Base-by-base conservation (phyloP, 2,113 vertebrate species). In the Castor canadensis region DNA sequence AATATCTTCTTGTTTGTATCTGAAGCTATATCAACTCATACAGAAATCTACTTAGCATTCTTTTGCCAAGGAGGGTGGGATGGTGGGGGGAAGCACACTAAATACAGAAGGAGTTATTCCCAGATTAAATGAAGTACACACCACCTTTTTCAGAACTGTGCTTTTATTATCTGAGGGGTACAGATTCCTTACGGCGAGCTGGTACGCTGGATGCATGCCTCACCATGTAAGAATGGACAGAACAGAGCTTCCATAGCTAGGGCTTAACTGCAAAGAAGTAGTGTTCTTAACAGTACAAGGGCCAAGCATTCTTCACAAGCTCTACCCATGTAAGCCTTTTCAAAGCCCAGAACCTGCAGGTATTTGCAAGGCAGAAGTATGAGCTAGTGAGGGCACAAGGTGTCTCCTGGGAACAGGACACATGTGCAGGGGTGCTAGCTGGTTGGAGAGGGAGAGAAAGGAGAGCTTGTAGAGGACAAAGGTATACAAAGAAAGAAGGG, bases 1-100 rank as follows among this genome's bases (percentile, higher is more conserved):
- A 93, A 35, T 60, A 7, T 88, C 77, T 76, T 75, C 60, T 80
- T 80, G 79, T 77, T 96, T 96, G 80, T 89, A n/a, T 72, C 38
- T 96, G 43, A 11, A 87, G 75, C 49, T 28, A 8, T 79, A 56
- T 12, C 9, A 58, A 24, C 9, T 47, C 93, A 43, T 38, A 28
- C 6, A 60, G 24, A 85, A 75, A 85, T 91, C 94, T 35, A 85
- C 56, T 91, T 0, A 11, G 72, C 52, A 92, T 45, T 81, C 72
- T 26, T 16, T 47, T 79, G 81, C 79, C 72, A 80, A 84, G 22
- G 79, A 66, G 43, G 40, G 87, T 64, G 56, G 35, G 11, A 5
- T 8, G 47, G 11, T 75, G 75, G 43, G n/a, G 87, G 64, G 54
- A 26, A 12, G 5, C 7, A n/a, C 35, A 71, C 54, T 38, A 77